Evolutionary conservation across 2,113 vertebrate species (phyloP).

Genomic region (Microcebus lehilahytsara): DNA sequence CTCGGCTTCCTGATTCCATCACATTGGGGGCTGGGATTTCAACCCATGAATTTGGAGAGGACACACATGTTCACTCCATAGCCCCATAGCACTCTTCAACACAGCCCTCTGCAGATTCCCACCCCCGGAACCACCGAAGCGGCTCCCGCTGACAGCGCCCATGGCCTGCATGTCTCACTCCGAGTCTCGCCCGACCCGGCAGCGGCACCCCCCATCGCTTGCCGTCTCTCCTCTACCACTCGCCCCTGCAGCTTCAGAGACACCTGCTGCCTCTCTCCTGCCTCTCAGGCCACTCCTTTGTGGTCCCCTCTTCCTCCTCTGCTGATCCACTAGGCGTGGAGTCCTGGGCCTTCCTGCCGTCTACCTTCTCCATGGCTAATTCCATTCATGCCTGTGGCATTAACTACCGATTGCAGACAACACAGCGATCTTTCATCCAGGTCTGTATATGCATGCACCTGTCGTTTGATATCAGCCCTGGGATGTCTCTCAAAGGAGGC

Average conservation of each 20-base stretch:
- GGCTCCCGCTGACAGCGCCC: not conserved
- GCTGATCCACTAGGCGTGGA: not conserved
- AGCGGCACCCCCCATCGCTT: not conserved
- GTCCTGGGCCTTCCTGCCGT: not conserved
- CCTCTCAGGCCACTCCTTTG: not conserved
- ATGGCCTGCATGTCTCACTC: not conserved
- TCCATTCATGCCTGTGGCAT: not conserved
- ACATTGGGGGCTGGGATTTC: not conserved
- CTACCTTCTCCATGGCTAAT: not conserved
- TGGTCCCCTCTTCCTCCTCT: not conserved
- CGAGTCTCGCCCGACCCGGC: accelerated
- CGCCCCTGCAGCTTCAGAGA: not conserved
- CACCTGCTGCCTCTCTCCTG: not conserved
- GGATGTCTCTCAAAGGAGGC: not conserved
- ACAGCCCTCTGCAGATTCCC: not conserved
- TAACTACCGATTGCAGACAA: not conserved
- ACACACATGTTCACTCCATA: not conserved
- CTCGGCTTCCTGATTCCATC: not conserved
- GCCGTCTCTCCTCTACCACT: too few species aligned
- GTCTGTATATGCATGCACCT: not conserved
- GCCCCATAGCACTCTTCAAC: not conserved
- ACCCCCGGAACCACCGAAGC: not conserved
- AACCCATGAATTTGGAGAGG: not conserved
- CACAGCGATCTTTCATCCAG: not conserved
- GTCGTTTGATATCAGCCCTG: not conserved